Evolutionary conservation across 2,113 vertebrate species (phyloP), one percentile per base, ranked within the genome.

Genomic region (Podarcis raffonei): DNA sequence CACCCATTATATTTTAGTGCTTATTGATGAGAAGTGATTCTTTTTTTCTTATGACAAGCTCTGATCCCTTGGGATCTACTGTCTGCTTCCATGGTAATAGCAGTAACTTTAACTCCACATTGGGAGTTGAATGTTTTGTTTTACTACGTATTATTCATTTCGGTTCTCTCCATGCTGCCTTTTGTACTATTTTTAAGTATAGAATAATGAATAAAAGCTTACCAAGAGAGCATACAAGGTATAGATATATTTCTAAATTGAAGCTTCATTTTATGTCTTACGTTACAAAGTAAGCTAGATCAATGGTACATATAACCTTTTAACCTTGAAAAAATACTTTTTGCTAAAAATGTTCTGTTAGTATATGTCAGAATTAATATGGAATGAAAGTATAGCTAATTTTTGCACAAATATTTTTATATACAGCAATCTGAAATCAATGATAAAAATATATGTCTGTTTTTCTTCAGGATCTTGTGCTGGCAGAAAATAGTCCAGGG

Each of bases 401-500:
- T 80, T 62, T 82, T 57, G 18, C n/a, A 65, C 32, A 87, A 82
- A 8, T 87, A 53, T 32, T 9, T 22, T 87, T 81, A 59, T 13
- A 35, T 75, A 15, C 62, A 75, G 20, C n/a, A 2, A 32, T 78
- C 76, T 20, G 42, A 27, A 22, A 71, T 91, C 39, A 91, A n/a
- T 85, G 15, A 68, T 68, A 30, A 18, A n/a, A 3, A 68, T 79
- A 5, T 57, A 1, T 82, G 0, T 53, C 81, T 87, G 83, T 95
- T 95, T 22, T 94, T 93, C 93, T 68, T 78, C 95, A 99, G 99
- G 96, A 94, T 87, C 95, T 99, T 86, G 95, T 97, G 15, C 94
- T 99, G 89, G 97, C 97, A 95, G 97, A 98, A 97, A 98, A 98
- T 87, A 98, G 98, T 93, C 98, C 98, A 74, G 99, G 99, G 62